phyloP scores from a whole-genome alignment of 2,888 invertebrate species.

The Teinopalpus imperialis region DNA sequence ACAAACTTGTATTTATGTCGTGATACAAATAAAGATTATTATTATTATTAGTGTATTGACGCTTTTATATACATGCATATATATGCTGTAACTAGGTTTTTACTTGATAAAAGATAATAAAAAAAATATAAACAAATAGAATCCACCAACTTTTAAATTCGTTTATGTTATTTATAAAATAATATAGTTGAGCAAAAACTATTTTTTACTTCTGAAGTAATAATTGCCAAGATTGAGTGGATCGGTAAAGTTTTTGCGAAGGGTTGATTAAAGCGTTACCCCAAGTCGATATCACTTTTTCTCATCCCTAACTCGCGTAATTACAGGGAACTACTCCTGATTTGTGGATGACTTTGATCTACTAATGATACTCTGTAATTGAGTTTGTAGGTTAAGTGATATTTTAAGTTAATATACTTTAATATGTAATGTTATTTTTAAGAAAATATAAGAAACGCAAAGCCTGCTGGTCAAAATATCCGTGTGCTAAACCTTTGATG shows the following conservation, averaged over 20 bases:
- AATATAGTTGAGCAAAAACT: constrained; percentile 9
- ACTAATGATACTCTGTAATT: neutral
- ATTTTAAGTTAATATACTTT: too few relatives aligned
- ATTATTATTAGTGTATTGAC: too few relatives aligned
- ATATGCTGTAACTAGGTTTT: too few relatives aligned
- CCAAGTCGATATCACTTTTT: constrained; percentile 14
- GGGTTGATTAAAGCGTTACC: constrained; percentile 16
- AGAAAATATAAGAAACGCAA: too few relatives aligned
- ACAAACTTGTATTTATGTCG: too few relatives aligned
- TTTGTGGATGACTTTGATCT: constrained; percentile 2
- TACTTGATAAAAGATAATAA: constrained; percentile 6
- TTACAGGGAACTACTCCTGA: constrained; percentile 17
- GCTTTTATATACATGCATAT: too few relatives aligned
- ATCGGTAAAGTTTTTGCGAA: constrained; percentile 16
- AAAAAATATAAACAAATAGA: constrained; percentile 14
- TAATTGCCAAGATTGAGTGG: constrained; percentile 9
- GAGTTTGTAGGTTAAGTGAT: neutral
- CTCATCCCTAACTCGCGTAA: constrained; percentile 9
- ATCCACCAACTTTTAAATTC: neutral
- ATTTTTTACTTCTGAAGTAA: constrained; percentile 1
- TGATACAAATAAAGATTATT: too few relatives aligned
- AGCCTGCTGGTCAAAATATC: too few relatives aligned
- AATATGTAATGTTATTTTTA: too few relatives aligned
- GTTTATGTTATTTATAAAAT: too few relatives aligned
- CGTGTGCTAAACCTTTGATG: too few relatives aligned